These are phyloP conservation scores for Phaenicophaeus curvirostris DNA, from an alignment of 2,797 vertebrate genomes.

Conservation along the genomic window DNA sequence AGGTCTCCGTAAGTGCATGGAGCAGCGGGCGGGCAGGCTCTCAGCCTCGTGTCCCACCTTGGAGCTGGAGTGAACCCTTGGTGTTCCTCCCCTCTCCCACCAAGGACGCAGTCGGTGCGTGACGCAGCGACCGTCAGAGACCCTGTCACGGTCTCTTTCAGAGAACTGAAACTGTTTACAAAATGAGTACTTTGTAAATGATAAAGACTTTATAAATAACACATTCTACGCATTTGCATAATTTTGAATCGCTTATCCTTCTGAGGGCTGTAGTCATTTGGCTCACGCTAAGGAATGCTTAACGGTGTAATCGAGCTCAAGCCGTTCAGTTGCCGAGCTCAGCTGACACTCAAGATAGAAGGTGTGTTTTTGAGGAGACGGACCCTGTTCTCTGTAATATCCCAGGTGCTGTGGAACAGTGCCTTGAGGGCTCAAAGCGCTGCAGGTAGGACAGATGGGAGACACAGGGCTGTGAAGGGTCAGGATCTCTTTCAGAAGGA, in stretches of 20 bases:
- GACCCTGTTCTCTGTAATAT: fast-evolving
- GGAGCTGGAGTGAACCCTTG: fast-evolving
- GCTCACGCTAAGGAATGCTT: not conserved
- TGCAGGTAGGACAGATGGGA: not conserved
- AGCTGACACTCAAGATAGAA: not conserved
- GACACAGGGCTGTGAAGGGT: not conserved
- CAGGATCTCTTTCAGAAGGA: not conserved
- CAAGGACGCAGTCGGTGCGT: fast-evolving
- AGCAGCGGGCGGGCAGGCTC: not conserved
- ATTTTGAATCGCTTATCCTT: constrained; percentile 46
- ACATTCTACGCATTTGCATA: constrained; percentile 17
- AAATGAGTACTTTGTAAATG: not conserved
- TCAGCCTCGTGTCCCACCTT: fast-evolving
- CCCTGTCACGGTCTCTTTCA: not conserved
- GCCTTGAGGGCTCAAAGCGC: not conserved
- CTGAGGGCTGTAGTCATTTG: not conserved
- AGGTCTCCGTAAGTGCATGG: fast-evolving
- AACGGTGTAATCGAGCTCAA: not conserved
- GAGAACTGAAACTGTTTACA: not conserved
- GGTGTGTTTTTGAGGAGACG: not conserved
- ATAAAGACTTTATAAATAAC: constrained; percentile 19
- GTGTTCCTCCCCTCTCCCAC: not conserved
- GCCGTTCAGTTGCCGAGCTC: not conserved
- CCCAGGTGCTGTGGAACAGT: not conserved
- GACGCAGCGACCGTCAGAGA: not conserved